Conservation (phyloP, 2,113 vertebrate species). For the Microtus richardsoni region DNA sequence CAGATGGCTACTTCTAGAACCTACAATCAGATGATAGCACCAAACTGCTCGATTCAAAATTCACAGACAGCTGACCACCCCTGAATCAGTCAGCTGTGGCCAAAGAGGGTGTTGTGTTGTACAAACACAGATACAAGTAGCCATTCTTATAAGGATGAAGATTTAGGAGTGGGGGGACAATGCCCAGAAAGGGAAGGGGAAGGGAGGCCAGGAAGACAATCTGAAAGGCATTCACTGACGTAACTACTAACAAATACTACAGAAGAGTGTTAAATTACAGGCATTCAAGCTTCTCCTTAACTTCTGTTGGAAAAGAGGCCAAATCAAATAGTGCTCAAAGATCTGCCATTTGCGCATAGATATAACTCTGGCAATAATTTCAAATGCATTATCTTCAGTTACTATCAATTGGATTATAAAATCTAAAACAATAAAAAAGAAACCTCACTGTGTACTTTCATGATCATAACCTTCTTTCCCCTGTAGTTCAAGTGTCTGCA, state of each 20-base stretch:
- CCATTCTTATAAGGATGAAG: not conserved
- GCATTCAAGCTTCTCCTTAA: not conserved
- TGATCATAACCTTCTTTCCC: not conserved
- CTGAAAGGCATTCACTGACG: not conserved
- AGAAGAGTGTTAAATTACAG: not conserved
- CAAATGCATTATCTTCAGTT: not conserved
- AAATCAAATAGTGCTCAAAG: not conserved
- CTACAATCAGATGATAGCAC: not conserved
- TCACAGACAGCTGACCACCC: not conserved
- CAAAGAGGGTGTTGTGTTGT: not conserved
- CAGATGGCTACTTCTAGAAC: not conserved
- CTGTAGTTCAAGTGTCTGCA: constrained; percentile 31
- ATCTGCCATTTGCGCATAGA: not conserved
- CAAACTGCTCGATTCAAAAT: constrained; percentile 43
- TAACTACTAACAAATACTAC: not conserved
- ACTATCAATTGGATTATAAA: constrained; percentile 46
- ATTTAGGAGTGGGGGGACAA: not conserved
- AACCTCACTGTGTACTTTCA: not conserved
- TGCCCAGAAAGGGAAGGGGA: not conserved
- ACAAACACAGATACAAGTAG: not conserved
- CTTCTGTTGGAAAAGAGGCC: not conserved
- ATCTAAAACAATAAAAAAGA: constrained; percentile 47
- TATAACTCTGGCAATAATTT: not conserved
- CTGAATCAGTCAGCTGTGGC: constrained; percentile 12
- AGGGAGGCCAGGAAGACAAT: not conserved